Conservation (phyloP, 1,140 invertebrate species). For the Magallana gigas region DNA sequence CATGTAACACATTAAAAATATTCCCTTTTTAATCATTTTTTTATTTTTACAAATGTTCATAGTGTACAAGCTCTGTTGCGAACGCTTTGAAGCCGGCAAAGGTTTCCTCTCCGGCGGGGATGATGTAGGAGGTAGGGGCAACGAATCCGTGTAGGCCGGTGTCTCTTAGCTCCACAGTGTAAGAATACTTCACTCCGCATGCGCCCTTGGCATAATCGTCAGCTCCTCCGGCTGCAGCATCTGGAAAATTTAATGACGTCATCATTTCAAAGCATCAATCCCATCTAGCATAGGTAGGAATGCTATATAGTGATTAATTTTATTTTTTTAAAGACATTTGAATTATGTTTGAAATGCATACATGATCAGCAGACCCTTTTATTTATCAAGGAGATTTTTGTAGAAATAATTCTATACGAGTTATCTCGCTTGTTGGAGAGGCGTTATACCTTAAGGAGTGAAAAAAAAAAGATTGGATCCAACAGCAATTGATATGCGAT, state of each 20-base stretch:
- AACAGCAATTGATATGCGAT: too few species aligned
- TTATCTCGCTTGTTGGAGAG: too few species aligned
- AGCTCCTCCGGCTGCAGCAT: conserved; percentile 71
- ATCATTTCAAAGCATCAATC: too few species aligned
- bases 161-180: conserved; percentile 75
- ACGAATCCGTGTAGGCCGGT: conserved; percentile 84
- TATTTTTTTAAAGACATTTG: too few species aligned
- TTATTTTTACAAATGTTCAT: conserved; percentile 41
- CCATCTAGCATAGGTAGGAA: too few species aligned
- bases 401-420: too few species aligned
- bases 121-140: conserved; percentile 87
- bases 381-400: too few species aligned
- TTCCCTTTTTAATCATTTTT: neutral
- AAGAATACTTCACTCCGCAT: conserved; percentile 76
- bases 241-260: conserved; percentile 47
- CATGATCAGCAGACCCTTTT: too few species aligned
- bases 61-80: conserved; percentile 78
- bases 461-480: too few species aligned
- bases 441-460: too few species aligned
- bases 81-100: conserved; percentile 89
- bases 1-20: neutral
- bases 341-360: too few species aligned
- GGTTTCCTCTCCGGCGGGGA: conserved; percentile 90
- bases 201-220: conserved; percentile 75
- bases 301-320: too few species aligned